Base-by-base conservation (phyloP, 2,797 vertebrate genomes). In the Brotula barbata region DNA sequence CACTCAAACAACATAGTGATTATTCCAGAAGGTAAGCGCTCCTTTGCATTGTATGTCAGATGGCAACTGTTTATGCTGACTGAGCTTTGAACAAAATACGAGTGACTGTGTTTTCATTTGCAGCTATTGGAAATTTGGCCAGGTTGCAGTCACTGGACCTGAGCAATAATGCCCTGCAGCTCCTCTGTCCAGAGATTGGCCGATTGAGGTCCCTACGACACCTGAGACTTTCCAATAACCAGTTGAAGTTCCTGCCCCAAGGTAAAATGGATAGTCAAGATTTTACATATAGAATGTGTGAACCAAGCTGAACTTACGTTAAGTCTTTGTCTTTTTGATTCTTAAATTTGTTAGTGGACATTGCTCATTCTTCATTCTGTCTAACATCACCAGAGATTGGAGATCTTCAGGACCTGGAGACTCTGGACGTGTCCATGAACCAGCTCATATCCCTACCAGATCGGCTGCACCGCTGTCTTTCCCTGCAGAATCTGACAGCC, bases 1-100 rank as follows among this genome's bases (percentile, higher is more conserved):
- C 95, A 97, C 89, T 98, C 97, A 80, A 98, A 98, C 90, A 99
- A 95, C 87, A 95, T 99, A 75, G 92, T 93, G 68, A 90, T 96
- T 78, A 89, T 99, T 90, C 97, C 96, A 8, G 93, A 97, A 96
- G 96, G 96, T 98, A 89, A 90, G 87, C 71, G n/a, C n/a, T n/a
- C n/a, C n/a, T n/a, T n/a, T n/a, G n/a, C n/a, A n/a, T n/a, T n/a
- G n/a, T n/a, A n/a, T n/a, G n/a, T n/a, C n/a, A n/a, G n/a, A n/a
- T n/a, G n/a, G n/a, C n/a, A n/a, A n/a, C n/a, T n/a, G n/a, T n/a
- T n/a, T n/a, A n/a, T n/a, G n/a, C n/a, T n/a, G n/a, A n/a, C n/a
- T n/a, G n/a, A n/a, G 15, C 58, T 23, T 44, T 47, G 16, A 49
- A 21, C 12, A 31, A 36, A 33, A 40, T 58, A 0, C 20, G 3